Conservation (phyloP, 2,113 vertebrate genomes). For the Aegithalos caudatus region DNA sequence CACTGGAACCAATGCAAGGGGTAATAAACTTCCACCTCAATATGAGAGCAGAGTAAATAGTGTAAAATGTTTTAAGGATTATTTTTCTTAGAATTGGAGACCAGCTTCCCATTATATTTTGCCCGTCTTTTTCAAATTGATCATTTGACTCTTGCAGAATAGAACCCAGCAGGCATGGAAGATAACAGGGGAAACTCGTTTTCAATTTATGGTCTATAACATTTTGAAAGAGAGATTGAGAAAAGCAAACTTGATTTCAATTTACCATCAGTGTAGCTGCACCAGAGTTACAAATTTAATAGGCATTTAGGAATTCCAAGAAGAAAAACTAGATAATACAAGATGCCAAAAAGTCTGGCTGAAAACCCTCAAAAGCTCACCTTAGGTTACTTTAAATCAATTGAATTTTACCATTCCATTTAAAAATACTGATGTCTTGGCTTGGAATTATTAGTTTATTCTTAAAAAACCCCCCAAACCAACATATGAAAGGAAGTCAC, state of each 20-base stretch:
- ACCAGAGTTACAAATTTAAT: not conserved
- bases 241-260: not conserved
- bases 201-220: not conserved
- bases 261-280: not conserved
- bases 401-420: not conserved
- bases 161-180: not conserved
- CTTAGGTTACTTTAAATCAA: not conserved
- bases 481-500: not conserved
- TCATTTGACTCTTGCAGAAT: not conserved
- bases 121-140: not conserved
- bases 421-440: not conserved
- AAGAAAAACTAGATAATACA: not conserved
- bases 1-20: not conserved
- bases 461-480: not conserved
- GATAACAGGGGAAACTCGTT: not conserved
- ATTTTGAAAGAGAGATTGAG: not conserved
- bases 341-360: not conserved
- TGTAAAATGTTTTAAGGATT: not conserved
- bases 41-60: not conserved
- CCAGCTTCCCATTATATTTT: not conserved
- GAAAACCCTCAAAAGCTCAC: not conserved
- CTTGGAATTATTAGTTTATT: not conserved
- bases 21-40: not conserved
- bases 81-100: not conserved
- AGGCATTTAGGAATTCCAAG: not conserved